Evolutionary conservation across 92 coral and sea anemone species (phyloP).

Genomic region (Pocillopora meandrina): DNA sequence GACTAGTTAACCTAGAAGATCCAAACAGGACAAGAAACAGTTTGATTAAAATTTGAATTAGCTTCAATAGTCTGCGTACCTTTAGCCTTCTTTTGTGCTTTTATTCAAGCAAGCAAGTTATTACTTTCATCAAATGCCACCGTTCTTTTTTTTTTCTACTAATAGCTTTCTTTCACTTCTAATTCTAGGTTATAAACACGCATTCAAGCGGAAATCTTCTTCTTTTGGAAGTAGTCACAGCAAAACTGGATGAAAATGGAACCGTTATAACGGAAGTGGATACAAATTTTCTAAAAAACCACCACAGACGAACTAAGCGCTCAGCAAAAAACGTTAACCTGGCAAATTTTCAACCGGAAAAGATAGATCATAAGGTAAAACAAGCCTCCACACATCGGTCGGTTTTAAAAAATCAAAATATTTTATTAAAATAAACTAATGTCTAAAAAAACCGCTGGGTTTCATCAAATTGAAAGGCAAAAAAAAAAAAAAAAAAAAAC

Average conservation of each 20-base stretch:
- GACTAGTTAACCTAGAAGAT: too few relatives aligned
- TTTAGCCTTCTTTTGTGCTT: too few relatives aligned
- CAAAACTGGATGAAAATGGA: slow-evolving; percentile 26
- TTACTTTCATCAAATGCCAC: not conserved
- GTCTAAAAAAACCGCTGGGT: too few relatives aligned
- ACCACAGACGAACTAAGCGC: slow-evolving; percentile 26
- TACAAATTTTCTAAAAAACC: not conserved
- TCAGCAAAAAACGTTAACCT: slow-evolving; percentile 4
- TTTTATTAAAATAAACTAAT: not conserved
- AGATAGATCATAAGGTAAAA: not conserved
- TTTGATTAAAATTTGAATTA: too few relatives aligned
- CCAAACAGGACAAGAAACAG: too few relatives aligned
- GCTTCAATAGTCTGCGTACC: too few relatives aligned
- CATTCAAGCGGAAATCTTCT: slow-evolving; percentile 18
- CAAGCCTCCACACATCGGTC: not conserved
- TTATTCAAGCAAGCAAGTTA: not conserved
- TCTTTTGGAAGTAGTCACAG: slow-evolving; percentile 34
- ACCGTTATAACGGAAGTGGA: slow-evolving; percentile 17
- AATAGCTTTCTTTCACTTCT: not conserved
- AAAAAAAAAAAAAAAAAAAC: too few relatives aligned
- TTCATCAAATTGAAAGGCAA: too few relatives aligned
- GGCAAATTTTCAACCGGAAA: not conserved
- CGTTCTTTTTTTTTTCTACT: not conserved
- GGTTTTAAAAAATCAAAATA: not conserved
- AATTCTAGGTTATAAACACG: slow-evolving; percentile 20